Base-by-base conservation (phyloP, 2,888 invertebrate genomes). In the Drosophila testacea region DNA sequence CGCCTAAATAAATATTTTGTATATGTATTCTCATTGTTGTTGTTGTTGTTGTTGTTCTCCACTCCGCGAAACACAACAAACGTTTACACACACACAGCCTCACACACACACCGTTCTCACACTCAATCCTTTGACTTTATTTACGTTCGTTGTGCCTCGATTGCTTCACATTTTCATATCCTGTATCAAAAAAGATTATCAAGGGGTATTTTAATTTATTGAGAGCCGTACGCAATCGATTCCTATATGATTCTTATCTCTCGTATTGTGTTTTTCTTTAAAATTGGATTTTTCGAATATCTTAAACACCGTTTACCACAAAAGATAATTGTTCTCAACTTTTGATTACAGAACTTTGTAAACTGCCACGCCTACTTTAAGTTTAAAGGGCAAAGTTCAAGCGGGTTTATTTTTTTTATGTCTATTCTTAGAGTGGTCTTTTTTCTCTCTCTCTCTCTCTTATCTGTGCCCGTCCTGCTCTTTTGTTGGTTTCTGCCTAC, bases 1-100 rank as follows among this genome's bases (percentile, higher is more conserved):
- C 69, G 77, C 77, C 78, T 77, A 84, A 83, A 83, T 79, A 88
- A 89, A 87, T 82, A 87, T 81, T 70, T 87, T 73, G 67, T 62
- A 57, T 71, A 65, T 76, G 22, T 22, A 22, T 22, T 22, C 22
- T 22, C 22, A 2, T 57, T 54, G 60, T 46, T 61, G 54, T 27
- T 30, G 27, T 57, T 54, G 60, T 46, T 61, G 54, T 27, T 30
- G 27, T 27, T 38, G 16, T 44, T 11, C 11, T 38, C 13, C 27
- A 6, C 34, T 6, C 36, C 13, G 13, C 27, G 13, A n/a, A 27
- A 13, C 42, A 41, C 16, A 41, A 47, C 48, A 38, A 28, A 22
- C 42, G 38, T 41, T 54, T 6, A 10, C 34, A 32, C 54, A 39
- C 28, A 52, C 52, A 9, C 13, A 13, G n/a, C n/a, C n/a, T n/a